Base-by-base conservation (phyloP, 2,113 vertebrate species). In the Atrichornis clamosus region DNA sequence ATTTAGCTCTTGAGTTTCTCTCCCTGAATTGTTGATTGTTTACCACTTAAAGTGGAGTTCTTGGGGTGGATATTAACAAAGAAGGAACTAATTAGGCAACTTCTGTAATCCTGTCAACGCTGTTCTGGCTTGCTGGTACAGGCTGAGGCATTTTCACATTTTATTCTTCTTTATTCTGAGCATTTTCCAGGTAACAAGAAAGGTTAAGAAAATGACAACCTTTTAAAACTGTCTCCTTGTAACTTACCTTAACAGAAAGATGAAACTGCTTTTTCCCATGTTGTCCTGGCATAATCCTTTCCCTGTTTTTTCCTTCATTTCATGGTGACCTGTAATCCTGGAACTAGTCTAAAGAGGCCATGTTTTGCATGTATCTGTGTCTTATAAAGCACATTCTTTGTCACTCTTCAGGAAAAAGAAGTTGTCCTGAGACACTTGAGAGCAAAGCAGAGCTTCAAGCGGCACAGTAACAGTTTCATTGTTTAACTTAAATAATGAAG, bases 401-500 rank as follows among this genome's bases (percentile, higher is more conserved):
- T 76, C 65, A 72, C 26, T 93, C 82, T 91, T 87, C 75, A 81
- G 79, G 95, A 88, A 96, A 96, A 84, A 62, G n/a, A 86, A 70
- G 32, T 63, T 84, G 89, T 95, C 87, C 90, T 87, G 65, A 95
- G 90, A 97, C 93, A 92, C 67, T 91, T 91, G 73, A 65, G 42
- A 92, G 90, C 73, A 93, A 95, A 89, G 55, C 77, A 74, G 37
- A 28, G 80, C 94, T 96, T 85, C 82, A 68, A 97, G 76, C 15
- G 0, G 95, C 87, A 69, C 91, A 96, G 93, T 89, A 96, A 95
- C 75, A 94, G 86, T 97, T 90, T 93, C 96, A 98, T 98, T 98
- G 96, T 96, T 97, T 97, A 98, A 97, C 96, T 97, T 97, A 96
- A 97, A 95, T 94, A 97, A 97, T 97, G 93, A 95, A 93, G 83